Conservation (phyloP, 2,797 vertebrate species). For the Notolabrus celidotus region DNA sequence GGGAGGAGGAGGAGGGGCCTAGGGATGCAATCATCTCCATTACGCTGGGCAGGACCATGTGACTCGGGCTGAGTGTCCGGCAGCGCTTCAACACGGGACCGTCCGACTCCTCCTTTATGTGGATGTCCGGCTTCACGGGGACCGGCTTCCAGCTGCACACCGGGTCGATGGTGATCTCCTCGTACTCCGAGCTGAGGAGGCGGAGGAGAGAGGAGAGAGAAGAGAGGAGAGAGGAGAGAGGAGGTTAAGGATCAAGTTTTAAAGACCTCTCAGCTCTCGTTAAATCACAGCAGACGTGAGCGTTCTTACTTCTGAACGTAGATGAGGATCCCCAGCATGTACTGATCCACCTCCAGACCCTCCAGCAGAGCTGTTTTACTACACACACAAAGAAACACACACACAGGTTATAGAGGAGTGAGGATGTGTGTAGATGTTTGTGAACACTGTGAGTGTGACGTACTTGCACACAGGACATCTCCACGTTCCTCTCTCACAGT, state of each 20-base stretch:
- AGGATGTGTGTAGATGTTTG: background rate
- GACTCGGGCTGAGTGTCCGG: conserved; percentile 91
- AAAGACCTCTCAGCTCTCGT: too few relatives aligned
- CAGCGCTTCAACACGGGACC: conserved; percentile 91
- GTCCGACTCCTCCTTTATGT: conserved; percentile 92
- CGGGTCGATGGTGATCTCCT: conserved; percentile 96
- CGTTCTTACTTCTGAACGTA: conserved; percentile 92
- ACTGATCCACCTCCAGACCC: conserved; percentile 95
- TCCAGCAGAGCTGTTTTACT: conserved; percentile 95
- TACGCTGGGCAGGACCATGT: conserved; percentile 93
- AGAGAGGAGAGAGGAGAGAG: too few relatives aligned
- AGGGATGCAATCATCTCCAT: conserved; percentile 95
- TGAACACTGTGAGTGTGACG: conserved; percentile 58
- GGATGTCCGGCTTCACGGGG: conserved; percentile 91
- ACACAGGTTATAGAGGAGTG: background rate
- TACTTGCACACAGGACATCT: conserved; percentile 97
- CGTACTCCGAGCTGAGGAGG: conserved; percentile 88
- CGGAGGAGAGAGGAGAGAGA: too few relatives aligned
- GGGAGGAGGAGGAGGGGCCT: conserved; percentile 86
- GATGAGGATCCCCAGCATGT: conserved; percentile 94
- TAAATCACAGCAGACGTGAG: background rate
- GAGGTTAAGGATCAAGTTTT: too few relatives aligned
- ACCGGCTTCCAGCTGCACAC: conserved; percentile 95
- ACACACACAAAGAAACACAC: conserved; percentile 16
- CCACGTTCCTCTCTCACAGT: conserved; percentile 96